Base-by-base conservation (phyloP, 2,797 vertebrate genomes). In the Spondyliosoma cantharus region DNA sequence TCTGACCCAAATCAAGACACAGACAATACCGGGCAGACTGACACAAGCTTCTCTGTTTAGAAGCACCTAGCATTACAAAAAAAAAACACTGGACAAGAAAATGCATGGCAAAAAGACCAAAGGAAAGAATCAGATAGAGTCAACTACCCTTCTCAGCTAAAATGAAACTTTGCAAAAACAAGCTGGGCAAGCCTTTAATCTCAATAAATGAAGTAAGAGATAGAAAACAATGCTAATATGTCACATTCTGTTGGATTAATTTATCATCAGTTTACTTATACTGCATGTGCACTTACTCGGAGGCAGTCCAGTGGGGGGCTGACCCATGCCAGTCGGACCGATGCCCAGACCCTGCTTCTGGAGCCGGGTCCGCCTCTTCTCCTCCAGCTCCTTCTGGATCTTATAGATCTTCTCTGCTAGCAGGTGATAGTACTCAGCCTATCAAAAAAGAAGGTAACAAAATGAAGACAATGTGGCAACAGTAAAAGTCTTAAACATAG, bases 351-450 rank as follows among this genome's bases (percentile, higher is more conserved):
- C 97, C 80, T 99, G 97, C 85, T 98, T 99, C 92, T 98, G 97
- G n/a, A 99, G 88, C 69, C 98, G 95, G 24, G 96, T 98, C 80
- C 97, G 95, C 83, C 98, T 95, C 87, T 98, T 99, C 90, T 99
- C 98, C 83, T 99, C 98, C 86, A 99, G 71, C 84, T 99, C 98
- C 83, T 99, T 98, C 90, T 99, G 98, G 85, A 99, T 99, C 90
- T 99, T 99, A 83, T 99, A 99, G 87, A 99, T 99, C 93, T 99
- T 99, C 92, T 99, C 98, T 0, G 98, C 98, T 32, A 99, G 85
- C 74, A 99, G 89, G 90, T 99, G 98, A 82, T 99, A 99, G 86
- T 99, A 99, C 87, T 99, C 98, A 53, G 95, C 98, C 98, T 99
- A 89, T 7, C 22, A 45, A 71, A 58, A 45, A 53, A 69, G 16